Base-by-base conservation (phyloP, 64 coral and sea anemone species). In the Hydrozoanthus tunicans region DNA sequence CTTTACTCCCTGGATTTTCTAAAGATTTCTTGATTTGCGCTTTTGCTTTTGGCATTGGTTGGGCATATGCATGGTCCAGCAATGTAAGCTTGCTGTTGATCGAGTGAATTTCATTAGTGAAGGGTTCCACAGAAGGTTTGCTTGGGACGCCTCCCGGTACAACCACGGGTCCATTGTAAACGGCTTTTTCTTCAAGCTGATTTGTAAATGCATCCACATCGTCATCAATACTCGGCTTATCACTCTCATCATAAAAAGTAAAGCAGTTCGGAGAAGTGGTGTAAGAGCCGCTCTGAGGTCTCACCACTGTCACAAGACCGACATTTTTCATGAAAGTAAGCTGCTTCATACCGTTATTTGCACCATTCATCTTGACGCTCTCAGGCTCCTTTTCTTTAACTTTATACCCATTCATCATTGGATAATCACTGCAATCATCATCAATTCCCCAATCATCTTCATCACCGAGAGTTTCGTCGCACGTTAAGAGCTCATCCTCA, bases 391-490 rank as follows among this genome's bases (percentile, higher is more conserved):
- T 73, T 27, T 80, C 59, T 59, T 81, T 94, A 13, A 77, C 62
- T 84, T 62, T 70, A 43, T 86, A 32, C 3, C 81, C 74, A 81
- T 70, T 89, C 43, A 94, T 59, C 14, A 89, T 6, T 12, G 84
- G 91, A 27, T 17, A 89, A 1, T 82, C 80, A 82, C 27, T 52
- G 24, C 43, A 57, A 81, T 94, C 95, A 72, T 93, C 92, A 10
- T 92, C 91, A 56, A 92, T 81, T 10, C 84, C 84, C 84, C 84
- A 88, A 72, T 97, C 92, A 85, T 97, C 95, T 63, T 97, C 93
- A 64, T 94, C 95, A 57, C 84, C 95, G 66, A 97, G 83, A 59
- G 92, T 97, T 69, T 97, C 95, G 60, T 97, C 92, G 25, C 95
- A 97, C 14, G 77, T 55, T 1, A 97, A 85, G 6, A 94, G 77